Percentiles rank a stretch among this genome's conserved stretches.
Conservation (phyloP, 1,140 invertebrate species). For the Eriosoma lanigerum region DNA sequence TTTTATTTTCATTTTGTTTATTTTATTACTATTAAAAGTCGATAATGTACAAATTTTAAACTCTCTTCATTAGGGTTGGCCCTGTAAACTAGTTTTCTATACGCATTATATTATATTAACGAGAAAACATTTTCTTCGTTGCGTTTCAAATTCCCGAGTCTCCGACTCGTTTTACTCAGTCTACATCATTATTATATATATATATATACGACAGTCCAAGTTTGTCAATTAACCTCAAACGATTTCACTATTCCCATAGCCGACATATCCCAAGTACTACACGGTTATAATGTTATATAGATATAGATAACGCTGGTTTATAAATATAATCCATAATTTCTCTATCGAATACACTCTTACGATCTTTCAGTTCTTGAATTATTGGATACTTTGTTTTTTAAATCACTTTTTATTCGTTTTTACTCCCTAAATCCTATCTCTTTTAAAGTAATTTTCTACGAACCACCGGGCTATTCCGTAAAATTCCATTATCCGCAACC, state of each 20-base stretch:
- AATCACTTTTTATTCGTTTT: not conserved
- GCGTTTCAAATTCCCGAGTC: not conserved
- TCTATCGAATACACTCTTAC: too few relatives aligned
- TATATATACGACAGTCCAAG: not conserved
- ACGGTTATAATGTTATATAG: too few relatives aligned
- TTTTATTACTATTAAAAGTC: too few relatives aligned
- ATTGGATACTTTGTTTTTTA: not conserved
- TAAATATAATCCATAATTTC: too few relatives aligned
- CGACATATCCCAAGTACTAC: not conserved
- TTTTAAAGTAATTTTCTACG: not conserved
- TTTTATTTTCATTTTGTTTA: too few relatives aligned
- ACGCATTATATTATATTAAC: not conserved
- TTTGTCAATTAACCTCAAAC: constrained; percentile 21
- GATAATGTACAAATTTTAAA: not conserved
- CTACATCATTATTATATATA: not conserved
- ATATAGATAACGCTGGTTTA: too few relatives aligned
- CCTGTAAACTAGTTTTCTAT: too few relatives aligned
- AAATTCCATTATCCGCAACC: constrained; percentile 46
- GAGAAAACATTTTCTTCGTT: not conserved
- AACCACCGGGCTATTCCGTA: not conserved
- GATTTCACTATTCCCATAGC: not conserved
- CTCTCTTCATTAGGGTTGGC: not conserved
- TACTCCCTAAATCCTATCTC: not conserved
- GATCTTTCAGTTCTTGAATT: not conserved
- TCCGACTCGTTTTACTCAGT: not conserved